Base-by-base conservation (phyloP, 2,888 invertebrate species). In the Netelia inedita region DNA sequence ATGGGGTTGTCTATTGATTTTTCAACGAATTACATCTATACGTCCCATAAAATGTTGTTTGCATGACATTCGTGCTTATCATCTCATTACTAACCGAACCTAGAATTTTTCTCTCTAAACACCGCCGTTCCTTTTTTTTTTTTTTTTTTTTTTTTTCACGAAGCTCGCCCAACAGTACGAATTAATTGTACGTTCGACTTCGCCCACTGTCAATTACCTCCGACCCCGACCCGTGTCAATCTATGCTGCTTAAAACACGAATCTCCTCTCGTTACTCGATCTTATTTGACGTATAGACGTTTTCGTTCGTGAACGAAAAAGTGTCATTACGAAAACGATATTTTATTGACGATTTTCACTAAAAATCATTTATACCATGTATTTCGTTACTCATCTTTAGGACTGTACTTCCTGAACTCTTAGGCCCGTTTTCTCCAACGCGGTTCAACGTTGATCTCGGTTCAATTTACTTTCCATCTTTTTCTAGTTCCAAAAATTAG, bases 1-100 rank as follows among this genome's bases (percentile, higher is more conserved):
- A 91, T 92, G 91, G 92, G 91, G 92, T 92, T 91, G 89, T 92
- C 90, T 93, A 94, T 94, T 94, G 93, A 94, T 94, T 94, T 94
- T 93, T 91, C 90, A 65, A 86, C 76, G 86, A 90, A 91, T 92
- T 90, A 88, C 89, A 85, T 65, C 84, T 83, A 88, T 89, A 89
- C 88, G 88, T 88, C 90, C 89, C 90, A 90, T 89, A 88, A 87
- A 80, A 82, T 75, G 41, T 57, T 69, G 23, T 61, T 81, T 43
- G 28, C 11, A 14, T 9, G 46, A 61, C 16, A 61, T 8, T 35
- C 23, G 1, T 46, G 11, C 21, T 63, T 63, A 35, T 14, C 65
- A 23, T 21, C 14, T 59, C 19, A n/a, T 16, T 21, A 57, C 3
- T 43, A 21, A 23, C 28, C 50, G 21, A 28, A 69, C 53, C 9